Evolutionary conservation across 2,797 vertebrate genomes (phyloP).

Genomic region (Sciurus carolinensis): DNA sequence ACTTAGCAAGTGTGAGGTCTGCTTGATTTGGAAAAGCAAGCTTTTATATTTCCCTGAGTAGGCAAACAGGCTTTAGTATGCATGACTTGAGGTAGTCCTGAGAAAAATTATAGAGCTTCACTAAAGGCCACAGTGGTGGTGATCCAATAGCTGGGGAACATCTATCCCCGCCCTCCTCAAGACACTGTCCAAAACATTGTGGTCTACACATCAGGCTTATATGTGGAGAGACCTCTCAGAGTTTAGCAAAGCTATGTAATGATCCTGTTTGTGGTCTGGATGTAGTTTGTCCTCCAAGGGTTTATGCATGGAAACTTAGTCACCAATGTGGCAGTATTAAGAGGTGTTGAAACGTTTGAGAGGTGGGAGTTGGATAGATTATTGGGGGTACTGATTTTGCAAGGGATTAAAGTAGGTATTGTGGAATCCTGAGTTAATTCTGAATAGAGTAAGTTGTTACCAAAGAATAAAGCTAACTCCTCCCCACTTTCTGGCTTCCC

Average conservation of each 20-base stretch:
- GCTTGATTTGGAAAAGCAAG: conserved; percentile 66
- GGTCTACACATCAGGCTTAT: too few relatives aligned
- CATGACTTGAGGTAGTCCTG: neutral
- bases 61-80: neutral
- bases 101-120: neutral
- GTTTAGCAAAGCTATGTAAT: neutral
- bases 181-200: neutral
- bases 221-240: neutral
- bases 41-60: neutral
- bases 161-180: neutral
- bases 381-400: neutral
- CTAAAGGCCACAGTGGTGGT: neutral
- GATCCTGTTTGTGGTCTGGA: neutral
- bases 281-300: neutral
- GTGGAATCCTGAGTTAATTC: neutral
- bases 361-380: neutral
- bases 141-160: neutral
- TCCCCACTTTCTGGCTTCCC: neutral
- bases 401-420: neutral
- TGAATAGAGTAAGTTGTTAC: neutral
- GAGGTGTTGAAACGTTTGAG: neutral
- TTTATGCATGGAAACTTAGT: neutral
- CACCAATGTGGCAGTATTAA: neutral
- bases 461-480: neutral
- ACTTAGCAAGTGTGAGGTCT: neutral